A percentile compares a stretch with the other conserved stretches of the same genome.
phyloP scores from a whole-genome alignment of 2,113 vertebrate genomes.

The Gallinago media region DNA sequence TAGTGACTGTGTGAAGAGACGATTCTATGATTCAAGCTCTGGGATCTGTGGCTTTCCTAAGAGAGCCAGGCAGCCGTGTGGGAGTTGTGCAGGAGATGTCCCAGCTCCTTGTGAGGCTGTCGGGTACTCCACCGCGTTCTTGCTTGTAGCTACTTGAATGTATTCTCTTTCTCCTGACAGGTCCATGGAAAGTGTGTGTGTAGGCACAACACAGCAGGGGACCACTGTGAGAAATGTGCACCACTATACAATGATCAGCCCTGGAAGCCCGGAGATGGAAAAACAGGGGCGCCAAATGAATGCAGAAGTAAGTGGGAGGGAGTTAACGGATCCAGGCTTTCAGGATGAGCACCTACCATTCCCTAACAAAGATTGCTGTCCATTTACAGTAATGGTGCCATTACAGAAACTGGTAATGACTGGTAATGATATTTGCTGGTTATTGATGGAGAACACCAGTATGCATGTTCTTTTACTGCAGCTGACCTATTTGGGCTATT shows the following conservation, averaged over 20 bases:
- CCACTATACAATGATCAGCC: slow-evolving; percentile 84
- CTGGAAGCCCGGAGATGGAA: slow-evolving; percentile 89
- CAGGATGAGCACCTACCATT: neutral
- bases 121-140: neutral
- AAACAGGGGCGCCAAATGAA: slow-evolving; percentile 84
- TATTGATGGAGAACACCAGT: neutral
- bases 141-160: neutral
- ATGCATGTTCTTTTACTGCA: neutral
- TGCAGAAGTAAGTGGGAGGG: slow-evolving; percentile 84
- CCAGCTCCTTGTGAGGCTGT: neutral
- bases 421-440: neutral
- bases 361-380: neutral
- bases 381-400: neutral
- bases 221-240: slow-evolving; percentile 88
- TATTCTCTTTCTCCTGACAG: slow-evolving; percentile 46
- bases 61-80: neutral
- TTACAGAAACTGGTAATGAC: neutral
- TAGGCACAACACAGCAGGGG: slow-evolving; percentile 86
- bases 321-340: neutral
- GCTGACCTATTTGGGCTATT: neutral
- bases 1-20: neutral
- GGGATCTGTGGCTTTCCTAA: neutral
- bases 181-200: slow-evolving; percentile 85
- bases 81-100: neutral
- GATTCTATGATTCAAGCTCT: neutral